Evolutionary conservation across 2,888 invertebrate genomes (phyloP).

Genomic region (Trachelus tabidus): DNA sequence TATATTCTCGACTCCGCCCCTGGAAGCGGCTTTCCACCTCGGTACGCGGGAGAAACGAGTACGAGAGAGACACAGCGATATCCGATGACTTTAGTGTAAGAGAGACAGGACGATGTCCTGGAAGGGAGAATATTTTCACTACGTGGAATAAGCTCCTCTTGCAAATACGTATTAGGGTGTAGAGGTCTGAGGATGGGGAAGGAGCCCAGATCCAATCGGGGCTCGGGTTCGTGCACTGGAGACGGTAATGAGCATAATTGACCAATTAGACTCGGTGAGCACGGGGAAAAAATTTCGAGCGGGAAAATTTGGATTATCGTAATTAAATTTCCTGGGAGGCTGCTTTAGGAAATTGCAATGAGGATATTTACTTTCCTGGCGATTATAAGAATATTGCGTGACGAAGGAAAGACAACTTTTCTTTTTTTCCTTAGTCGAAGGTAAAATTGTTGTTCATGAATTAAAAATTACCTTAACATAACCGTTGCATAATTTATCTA

Average conservation of each 20-base stretch:
- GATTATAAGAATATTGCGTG: neutral
- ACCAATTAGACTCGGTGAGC: slow-evolving; percentile 63
- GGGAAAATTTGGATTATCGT: slow-evolving; percentile 40
- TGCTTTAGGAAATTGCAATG: neutral
- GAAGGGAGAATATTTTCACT: slow-evolving; percentile 40
- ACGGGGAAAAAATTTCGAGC: slow-evolving; percentile 44
- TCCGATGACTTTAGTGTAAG: neutral
- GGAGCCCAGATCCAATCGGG: slow-evolving; percentile 56
- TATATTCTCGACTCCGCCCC: slow-evolving; percentile 28
- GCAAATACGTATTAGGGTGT: slow-evolving; percentile 32
- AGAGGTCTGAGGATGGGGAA: slow-evolving; percentile 23
- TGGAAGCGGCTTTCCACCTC: neutral
- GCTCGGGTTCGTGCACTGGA: slow-evolving; percentile 57
- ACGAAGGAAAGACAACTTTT: neutral
- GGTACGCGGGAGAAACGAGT: neutral
- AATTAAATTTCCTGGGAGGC: slow-evolving; percentile 1
- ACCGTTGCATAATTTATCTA: neutral
- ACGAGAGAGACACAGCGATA: neutral
- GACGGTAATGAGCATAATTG: slow-evolving; percentile 66
- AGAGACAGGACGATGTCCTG: slow-evolving; percentile 7
- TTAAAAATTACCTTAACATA: neutral
- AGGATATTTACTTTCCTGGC: neutral
- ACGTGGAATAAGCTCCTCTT: slow-evolving; percentile 40
- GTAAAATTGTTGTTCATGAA: neutral
- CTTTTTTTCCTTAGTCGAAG: neutral